Conservation (phyloP, 2,797 vertebrate genomes). For the Typhlichthys eigenmanni region DNA sequence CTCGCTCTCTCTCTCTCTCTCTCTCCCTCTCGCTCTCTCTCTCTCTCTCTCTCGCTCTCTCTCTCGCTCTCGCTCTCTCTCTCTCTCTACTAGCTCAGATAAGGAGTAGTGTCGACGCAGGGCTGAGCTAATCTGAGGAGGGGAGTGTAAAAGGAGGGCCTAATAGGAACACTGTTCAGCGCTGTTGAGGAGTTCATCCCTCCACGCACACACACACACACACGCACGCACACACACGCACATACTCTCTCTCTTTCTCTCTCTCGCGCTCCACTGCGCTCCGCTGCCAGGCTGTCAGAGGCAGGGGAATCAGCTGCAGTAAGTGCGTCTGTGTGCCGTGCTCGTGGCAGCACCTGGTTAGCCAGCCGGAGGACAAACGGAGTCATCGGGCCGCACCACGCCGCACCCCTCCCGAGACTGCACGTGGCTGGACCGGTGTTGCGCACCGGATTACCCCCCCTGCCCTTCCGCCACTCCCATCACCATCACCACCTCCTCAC, state of each 20-base stretch:
- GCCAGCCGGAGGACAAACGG: conserved; percentile 30
- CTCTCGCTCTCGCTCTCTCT: neutral
- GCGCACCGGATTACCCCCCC: neutral
- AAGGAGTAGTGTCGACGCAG: too few species aligned
- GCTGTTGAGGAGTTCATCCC: conserved; percentile 11
- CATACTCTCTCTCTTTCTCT: conserved; percentile 21
- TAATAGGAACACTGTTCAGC: conserved; percentile 7
- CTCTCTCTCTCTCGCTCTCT: conserved; percentile 3
- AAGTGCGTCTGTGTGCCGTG: conserved; percentile 60
- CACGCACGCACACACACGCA: conserved; percentile 23
- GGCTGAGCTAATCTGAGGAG: neutral
- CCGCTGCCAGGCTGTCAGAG: conserved; percentile 73
- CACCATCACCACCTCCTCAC: too few species aligned
- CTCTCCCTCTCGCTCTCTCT: neutral
- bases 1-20: neutral
- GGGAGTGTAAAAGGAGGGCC: conserved; percentile 3
- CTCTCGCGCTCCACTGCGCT: conserved; percentile 56
- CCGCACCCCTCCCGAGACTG: conserved; percentile 3
- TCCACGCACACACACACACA: conserved; percentile 12
- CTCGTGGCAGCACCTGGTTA: too few species aligned
- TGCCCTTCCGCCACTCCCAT: too few species aligned
- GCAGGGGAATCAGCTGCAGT: conserved; percentile 78
- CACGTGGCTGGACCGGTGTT: conserved; percentile 29
- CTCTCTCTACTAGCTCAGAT: neutral
- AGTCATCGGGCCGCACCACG: conserved; percentile 55